These are phyloP conservation scores for Embiotoca jacksoni DNA, from an alignment of 2,113 vertebrate species.

Conservation along the genomic window DNA sequence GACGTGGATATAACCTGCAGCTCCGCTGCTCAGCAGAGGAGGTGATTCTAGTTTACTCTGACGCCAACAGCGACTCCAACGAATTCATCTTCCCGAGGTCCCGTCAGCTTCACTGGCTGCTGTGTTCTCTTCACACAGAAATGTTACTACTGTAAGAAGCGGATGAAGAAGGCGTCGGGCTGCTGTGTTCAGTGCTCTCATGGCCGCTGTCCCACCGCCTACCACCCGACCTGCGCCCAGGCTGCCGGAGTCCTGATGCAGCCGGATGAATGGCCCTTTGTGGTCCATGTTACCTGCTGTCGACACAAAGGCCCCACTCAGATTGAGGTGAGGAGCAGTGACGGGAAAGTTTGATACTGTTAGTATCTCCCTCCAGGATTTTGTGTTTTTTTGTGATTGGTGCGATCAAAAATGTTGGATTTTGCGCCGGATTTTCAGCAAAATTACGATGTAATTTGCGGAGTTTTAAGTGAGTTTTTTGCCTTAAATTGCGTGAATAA, in stretches of 20 bases:
- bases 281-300: conserved; percentile 97
- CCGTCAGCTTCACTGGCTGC: neutral
- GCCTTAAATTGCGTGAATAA: too few relatives aligned
- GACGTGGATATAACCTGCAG: too few relatives aligned
- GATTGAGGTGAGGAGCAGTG: conserved; percentile 86
- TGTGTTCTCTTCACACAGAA: conserved; percentile 83
- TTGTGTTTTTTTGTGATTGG: too few relatives aligned
- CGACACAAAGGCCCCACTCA: conserved; percentile 93
- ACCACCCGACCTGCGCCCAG: conserved; percentile 97
- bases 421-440: too few relatives aligned
- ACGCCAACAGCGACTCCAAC: too few relatives aligned
- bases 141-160: conserved; percentile 96
- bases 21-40: too few relatives aligned
- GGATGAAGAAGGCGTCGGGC: conserved; percentile 93
- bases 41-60: too few relatives aligned
- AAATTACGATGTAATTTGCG: too few relatives aligned
- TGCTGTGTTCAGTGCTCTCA: conserved; percentile 98
- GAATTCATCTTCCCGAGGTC: neutral
- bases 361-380: too few relatives aligned
- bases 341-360: too few relatives aligned
- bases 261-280: conserved; percentile 97
- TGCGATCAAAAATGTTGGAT: too few relatives aligned
- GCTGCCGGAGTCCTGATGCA: conserved; percentile 97
- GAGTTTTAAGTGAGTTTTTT: too few relatives aligned
- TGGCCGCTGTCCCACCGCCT: conserved; percentile 96